Evolutionary conservation across 2,113 vertebrate genomes (phyloP).

Genomic region (Taxidea taxus): DNA sequence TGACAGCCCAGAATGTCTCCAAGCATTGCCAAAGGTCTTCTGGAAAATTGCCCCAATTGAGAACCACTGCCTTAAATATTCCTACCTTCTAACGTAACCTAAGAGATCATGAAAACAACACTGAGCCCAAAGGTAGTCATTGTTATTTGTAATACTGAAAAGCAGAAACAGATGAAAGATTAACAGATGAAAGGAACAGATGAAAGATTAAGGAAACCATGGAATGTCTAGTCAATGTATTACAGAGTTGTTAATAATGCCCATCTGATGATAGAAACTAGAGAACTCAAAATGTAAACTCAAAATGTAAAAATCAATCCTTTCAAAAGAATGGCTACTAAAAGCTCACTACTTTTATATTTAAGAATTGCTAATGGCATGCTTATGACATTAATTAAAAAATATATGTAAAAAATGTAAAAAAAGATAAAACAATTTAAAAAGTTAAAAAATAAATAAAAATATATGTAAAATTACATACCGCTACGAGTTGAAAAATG

Average conservation of each 20-base stretch:
- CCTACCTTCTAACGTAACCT: neutral
- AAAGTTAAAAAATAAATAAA: neutral
- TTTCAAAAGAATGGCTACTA: neutral
- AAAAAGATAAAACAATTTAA: no score
- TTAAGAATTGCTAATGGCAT: neutral
- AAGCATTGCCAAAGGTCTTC: neutral
- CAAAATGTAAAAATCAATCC: neutral
- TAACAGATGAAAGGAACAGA: no score
- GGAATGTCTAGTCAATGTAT: neutral
- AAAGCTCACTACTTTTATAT: neutral
- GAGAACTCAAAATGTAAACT: neutral
- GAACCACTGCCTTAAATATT: neutral
- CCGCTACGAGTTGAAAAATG: neutral
- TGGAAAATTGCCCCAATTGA: neutral
- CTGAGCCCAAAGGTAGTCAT: neutral
- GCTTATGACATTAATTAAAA: neutral
- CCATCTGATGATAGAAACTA: neutral
- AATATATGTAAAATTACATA: neutral
- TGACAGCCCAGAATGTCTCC: neutral
- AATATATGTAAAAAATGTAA: no score
- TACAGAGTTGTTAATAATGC: neutral
- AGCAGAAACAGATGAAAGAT: neutral
- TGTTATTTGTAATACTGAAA: neutral
- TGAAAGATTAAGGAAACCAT: neutral
- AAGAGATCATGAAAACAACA: neutral